Base-by-base conservation (phyloP, 2,888 invertebrate species). In the Perithous albicinctus region DNA sequence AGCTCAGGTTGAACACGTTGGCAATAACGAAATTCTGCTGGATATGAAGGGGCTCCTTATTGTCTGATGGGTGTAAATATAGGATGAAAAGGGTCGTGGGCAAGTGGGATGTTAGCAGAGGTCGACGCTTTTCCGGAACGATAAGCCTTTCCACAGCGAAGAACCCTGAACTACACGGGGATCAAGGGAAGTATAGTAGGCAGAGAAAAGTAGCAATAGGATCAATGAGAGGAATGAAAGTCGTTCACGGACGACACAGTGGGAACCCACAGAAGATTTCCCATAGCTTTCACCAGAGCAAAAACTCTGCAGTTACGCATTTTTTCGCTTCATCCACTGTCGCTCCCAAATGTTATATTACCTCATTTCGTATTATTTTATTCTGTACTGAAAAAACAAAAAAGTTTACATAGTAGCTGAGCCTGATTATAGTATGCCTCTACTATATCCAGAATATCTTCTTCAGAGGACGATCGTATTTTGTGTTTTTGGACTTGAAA, bases 111-210 rank as follows among this genome's bases (percentile, higher is more conserved):
- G 43, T n/a, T n/a, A n/a, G n/a, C 18, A 41, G 48, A 29, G 15
- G 56, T 35, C 35, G 35, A 59, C 35, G 59, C 35, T 46, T 46
- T 72, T 70, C 20, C 59, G 32, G 41, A 43, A 69, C 70, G 70
- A 76, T 79, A 66, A 79, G 75, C 38, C 75, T 75, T 46, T 8
- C 10, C 64, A n/a, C n/a, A 29, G 26, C 46, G n/a, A 78, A 69
- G 32, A 64, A 43, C 41, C 72, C 38, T 54, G 32, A 64, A 35
- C 10, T 4, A 12, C n/a, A n/a, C n/a, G 23, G 35, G 12, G 43
- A 2, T 15, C 0, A 43, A 48, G 23, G 12, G 59, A 32, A 59
- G 15, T n/a, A 43, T 4, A 20, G 10, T 35, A 61, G 54, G 46
- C 54, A 41, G 59, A 29, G 46, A 64, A 64, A 74, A 43, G 46